These are phyloP conservation scores for Hololepta plana DNA, from an alignment of 2,888 invertebrate genomes.

Conservation along the genomic window DNA sequence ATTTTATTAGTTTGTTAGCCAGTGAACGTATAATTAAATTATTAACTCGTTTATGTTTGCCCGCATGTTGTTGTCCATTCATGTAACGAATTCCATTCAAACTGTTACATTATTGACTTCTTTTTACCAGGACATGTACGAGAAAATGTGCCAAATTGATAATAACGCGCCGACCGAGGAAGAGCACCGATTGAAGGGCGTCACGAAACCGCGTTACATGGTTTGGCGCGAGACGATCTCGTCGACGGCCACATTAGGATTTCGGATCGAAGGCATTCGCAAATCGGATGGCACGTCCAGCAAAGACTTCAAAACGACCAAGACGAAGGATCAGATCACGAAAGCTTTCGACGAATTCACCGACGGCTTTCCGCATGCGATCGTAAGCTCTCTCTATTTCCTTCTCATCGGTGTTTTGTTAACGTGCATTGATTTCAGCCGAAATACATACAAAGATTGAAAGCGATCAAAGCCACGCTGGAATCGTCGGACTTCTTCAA, in stretches of 20 bases:
- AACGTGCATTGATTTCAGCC: no score
- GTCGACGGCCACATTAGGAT: constrained; percentile 90
- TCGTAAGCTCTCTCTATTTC: constrained; percentile 37
- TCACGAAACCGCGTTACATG: constrained; percentile 90
- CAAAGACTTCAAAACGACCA: constrained; percentile 91
- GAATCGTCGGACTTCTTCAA: constrained; percentile 79
- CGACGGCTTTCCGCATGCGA: constrained; percentile 55
- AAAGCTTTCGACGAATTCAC: constrained; percentile 69
- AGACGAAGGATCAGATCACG: constrained; percentile 64
- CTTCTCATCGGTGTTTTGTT: constrained; percentile 11
- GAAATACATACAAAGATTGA: constrained; percentile 69
- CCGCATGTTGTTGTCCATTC: no score
- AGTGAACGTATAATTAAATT: no score
- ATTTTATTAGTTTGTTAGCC: no score
- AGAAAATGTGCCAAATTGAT: constrained; percentile 93
- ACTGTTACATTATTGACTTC: no score
- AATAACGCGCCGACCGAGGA: constrained; percentile 75
- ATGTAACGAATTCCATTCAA: no score
- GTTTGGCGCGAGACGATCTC: constrained; percentile 94
- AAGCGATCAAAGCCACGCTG: constrained; percentile 65
- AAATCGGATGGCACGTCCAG: constrained; percentile 79
- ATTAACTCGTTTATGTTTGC: no score
- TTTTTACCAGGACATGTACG: constrained; percentile 73
- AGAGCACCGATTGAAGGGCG: constrained; percentile 75
- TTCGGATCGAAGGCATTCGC: constrained; percentile 89